Evolutionary conservation across 2,113 vertebrate species (phyloP).

Genomic region (Camelus dromedarius): DNA sequence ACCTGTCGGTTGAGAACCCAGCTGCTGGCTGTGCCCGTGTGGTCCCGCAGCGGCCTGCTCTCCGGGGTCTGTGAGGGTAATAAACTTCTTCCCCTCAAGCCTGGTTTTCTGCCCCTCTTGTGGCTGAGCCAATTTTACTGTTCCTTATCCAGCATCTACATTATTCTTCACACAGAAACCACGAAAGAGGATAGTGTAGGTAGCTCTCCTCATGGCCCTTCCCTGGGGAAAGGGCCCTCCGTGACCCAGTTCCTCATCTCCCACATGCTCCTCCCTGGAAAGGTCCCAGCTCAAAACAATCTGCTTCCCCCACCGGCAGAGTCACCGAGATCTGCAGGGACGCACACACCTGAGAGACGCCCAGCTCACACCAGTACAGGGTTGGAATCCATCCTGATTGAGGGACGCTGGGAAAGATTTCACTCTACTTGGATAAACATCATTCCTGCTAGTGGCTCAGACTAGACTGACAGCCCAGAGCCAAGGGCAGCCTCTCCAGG

Average conservation of each 20-base stretch:
- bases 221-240: not conserved
- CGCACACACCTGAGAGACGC: not conserved
- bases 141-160: not conserved
- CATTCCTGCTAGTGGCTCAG: slow-evolving; percentile 17
- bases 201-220: not conserved
- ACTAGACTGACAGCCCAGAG: slow-evolving; percentile 5
- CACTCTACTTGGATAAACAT: not conserved
- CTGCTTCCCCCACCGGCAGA: not conserved
- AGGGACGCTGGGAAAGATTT: not conserved
- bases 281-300: not conserved
- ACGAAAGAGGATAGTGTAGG: not conserved
- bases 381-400: not conserved
- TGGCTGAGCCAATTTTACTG: not conserved
- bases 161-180: not conserved
- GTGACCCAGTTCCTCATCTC: not conserved
- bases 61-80: not conserved
- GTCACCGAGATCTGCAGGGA: not conserved
- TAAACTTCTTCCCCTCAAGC: not conserved
- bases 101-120: not conserved
- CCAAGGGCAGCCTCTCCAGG: not conserved
- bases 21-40: not conserved
- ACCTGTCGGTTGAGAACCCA: not conserved
- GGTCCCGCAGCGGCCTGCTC: not conserved
- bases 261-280: not conserved
- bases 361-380: not conserved